A percentile compares a stretch with the other conserved stretches of the same genome.
Evolutionary conservation across 2,888 invertebrate genomes (phyloP).

Genomic region (Timema podura): DNA sequence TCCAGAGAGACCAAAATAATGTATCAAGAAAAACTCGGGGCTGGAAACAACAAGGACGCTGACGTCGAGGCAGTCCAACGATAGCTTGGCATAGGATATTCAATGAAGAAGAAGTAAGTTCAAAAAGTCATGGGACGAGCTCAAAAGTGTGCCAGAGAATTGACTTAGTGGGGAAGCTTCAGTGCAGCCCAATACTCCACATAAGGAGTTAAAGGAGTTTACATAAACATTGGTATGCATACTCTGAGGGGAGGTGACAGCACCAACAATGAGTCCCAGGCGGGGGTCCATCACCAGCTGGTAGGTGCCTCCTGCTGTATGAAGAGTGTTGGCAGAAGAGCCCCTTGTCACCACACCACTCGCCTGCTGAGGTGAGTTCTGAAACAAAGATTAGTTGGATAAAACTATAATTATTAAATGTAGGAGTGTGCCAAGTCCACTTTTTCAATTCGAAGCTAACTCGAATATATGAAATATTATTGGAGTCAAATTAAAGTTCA

Average conservation of each 20-base stretch:
- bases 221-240: neutral
- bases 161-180: too few species aligned
- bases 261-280: slow-evolving; percentile 46
- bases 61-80: neutral
- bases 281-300: slow-evolving; percentile 53
- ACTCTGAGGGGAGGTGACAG: slow-evolving; percentile 15
- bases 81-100: neutral
- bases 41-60: too few species aligned
- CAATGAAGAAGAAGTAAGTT: neutral
- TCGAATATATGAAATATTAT: too few species aligned
- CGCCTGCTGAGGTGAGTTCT: slow-evolving; percentile 15
- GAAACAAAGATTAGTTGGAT: neutral
- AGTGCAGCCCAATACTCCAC: too few species aligned
- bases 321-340: slow-evolving; percentile 13
- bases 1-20: too few species aligned
- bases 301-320: slow-evolving; percentile 39
- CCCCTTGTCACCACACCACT: slow-evolving; percentile 20
- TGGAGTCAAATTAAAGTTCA: too few species aligned
- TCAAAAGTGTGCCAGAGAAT: neutral
- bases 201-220: too few species aligned
- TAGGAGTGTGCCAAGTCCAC: too few species aligned
- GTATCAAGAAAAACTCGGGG: too few species aligned
- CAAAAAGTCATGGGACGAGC: slow-evolving; percentile 5
- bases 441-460: too few species aligned
- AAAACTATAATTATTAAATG: too few species aligned